Conservation (phyloP, 2,113 vertebrate species). For the Chiloscyllium plagiosum region DNA sequence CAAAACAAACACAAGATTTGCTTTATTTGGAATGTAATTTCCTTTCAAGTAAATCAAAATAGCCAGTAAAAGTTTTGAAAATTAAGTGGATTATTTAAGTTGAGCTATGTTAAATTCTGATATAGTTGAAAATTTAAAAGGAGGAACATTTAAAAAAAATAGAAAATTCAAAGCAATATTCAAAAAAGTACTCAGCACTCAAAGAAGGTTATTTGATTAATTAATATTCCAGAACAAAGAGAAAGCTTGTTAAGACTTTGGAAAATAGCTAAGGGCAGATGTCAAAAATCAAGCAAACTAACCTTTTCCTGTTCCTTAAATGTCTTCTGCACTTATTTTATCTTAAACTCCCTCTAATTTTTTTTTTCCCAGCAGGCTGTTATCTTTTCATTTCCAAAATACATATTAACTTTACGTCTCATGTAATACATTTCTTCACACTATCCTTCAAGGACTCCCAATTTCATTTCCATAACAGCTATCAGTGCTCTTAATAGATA, state of each 20-base stretch:
- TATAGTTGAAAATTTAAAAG: not conserved
- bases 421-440: not conserved
- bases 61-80: not conserved
- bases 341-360: not conserved
- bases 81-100: not conserved
- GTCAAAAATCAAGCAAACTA: not conserved
- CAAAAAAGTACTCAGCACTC: not conserved
- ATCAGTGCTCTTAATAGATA: not conserved
- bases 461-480: not conserved
- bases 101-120: not conserved
- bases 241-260: not conserved
- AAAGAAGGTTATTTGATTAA: not conserved
- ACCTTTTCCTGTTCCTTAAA: not conserved
- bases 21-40: not conserved
- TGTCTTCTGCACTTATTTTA: not conserved
- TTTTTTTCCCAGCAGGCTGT: not conserved
- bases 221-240: not conserved
- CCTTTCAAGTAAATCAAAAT: not conserved
- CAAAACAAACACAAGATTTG: too few relatives aligned
- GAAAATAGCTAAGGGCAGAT: not conserved
- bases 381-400: not conserved
- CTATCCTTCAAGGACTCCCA: not conserved
- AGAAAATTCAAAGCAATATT: not conserved
- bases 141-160: too few relatives aligned
- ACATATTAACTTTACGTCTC: not conserved